Conservation (phyloP, 2,113 vertebrate genomes). For the Thunnus thynnus region DNA sequence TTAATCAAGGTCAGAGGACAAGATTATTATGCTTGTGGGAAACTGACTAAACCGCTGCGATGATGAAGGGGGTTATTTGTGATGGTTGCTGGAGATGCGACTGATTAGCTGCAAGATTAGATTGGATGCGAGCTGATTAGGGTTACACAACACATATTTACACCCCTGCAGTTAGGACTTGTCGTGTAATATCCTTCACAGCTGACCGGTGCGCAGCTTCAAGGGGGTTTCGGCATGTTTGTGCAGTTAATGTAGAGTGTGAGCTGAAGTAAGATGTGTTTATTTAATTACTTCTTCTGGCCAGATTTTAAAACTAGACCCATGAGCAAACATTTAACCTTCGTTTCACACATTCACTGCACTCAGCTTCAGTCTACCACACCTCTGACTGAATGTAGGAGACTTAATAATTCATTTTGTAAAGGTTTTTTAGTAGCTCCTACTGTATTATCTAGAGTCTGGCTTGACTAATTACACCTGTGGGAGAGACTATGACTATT, state of each 20-base stretch:
- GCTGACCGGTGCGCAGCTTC: neutral
- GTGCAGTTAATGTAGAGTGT: neutral
- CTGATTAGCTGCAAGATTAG: constrained; percentile 35
- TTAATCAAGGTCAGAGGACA: constrained; percentile 19
- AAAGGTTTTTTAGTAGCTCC: too few relatives aligned
- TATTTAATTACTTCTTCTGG: neutral
- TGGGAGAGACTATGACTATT: too few relatives aligned
- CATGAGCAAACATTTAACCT: too few relatives aligned
- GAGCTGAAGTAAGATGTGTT: neutral
- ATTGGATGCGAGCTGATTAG: constrained; percentile 4
- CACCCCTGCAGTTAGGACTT: neutral
- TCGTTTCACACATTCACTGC: too few relatives aligned
- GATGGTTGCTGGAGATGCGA: neutral
- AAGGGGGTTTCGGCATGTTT: neutral
- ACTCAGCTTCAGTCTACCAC: too few relatives aligned
- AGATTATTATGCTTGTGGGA: neutral
- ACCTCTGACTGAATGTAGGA: too few relatives aligned
- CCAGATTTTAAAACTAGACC: too few relatives aligned
- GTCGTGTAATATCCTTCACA: neutral
- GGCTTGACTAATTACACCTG: too few relatives aligned
- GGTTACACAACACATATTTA: constrained; percentile 1
- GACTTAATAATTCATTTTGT: too few relatives aligned
- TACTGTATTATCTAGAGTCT: too few relatives aligned
- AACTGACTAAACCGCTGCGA: neutral
- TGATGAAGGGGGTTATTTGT: neutral